These are phyloP conservation scores for Lochmaea crataegi DNA, from an alignment of 2,888 invertebrate genomes.

Conservation along the genomic window DNA sequence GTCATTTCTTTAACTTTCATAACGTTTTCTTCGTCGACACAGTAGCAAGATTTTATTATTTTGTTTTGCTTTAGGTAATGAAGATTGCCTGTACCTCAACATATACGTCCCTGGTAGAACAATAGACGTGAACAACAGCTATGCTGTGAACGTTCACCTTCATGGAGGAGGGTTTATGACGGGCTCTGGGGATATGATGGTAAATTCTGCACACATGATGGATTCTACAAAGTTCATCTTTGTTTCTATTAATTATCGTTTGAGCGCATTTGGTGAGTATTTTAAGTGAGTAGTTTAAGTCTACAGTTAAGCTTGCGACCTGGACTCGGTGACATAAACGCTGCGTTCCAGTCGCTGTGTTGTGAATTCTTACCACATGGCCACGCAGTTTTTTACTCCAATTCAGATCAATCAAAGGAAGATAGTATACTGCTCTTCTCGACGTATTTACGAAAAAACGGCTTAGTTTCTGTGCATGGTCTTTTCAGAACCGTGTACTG, in stretches of 20 bases:
- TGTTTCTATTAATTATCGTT: conserved; percentile 58
- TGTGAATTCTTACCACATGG: too few relatives aligned
- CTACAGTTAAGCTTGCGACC: too few relatives aligned
- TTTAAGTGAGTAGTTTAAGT: background rate
- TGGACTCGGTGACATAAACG: too few relatives aligned
- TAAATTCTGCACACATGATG: conserved; percentile 63
- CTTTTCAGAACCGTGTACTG: too few relatives aligned
- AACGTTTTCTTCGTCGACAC: background rate
- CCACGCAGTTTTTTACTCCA: too few relatives aligned
- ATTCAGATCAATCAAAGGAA: too few relatives aligned
- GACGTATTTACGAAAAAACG: too few relatives aligned
- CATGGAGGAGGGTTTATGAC: conserved; percentile 66
- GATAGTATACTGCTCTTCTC: too few relatives aligned
- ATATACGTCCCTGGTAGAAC: conserved; percentile 69
- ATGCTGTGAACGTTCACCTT: conserved; percentile 65
- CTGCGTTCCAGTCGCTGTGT: too few relatives aligned
- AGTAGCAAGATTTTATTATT: too few relatives aligned
- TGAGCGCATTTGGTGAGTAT: conserved; percentile 55
- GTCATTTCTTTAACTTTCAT: background rate
- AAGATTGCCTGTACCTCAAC: conserved; percentile 76
- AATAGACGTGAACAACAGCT: conserved; percentile 58
- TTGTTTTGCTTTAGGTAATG: conserved; percentile 64
- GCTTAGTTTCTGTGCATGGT: too few relatives aligned
- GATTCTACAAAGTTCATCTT: conserved; percentile 58
- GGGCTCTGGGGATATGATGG: conserved; percentile 61